Base-by-base conservation (phyloP, 2,888 invertebrate genomes). In the Parnassius smintheus region DNA sequence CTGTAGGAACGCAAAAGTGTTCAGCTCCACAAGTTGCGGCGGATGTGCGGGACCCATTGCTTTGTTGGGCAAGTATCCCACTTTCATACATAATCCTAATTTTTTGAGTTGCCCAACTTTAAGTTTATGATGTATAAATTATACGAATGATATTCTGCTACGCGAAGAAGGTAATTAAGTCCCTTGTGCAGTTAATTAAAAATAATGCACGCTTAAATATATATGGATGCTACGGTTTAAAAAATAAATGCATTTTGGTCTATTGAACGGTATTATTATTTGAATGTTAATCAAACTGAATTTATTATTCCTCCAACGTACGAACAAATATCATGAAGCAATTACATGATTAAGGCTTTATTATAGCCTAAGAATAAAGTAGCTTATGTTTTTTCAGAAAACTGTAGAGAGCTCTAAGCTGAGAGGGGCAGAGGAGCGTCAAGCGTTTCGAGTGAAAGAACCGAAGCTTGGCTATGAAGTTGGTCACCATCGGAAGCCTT, bases 341-440 rank as follows among this genome's bases (percentile, higher is more conserved):
- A 52, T 61, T 65, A 49, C 48, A 25, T 7, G 12, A 52, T 35
- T 53, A 54, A 62, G 62, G 22, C 57, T 59, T 58, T 58, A 51
- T 52, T 62, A 65, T 61, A 65, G 59, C 65, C 69, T 67, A 71
- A 77, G 82, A 77, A 82, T 72, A 72, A 79, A 71, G 25, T 65
- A 70, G 71, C 74, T 79, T 70, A 79, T 56, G 53, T 64, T 60
- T 18, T 64, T 64, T 60, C 64, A 64, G 64, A 46, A 57, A 62
- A 51, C 56, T 59, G 61, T 63, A 64, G 64, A 60, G 22, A 45
- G 52, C 41, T 13, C 60, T 44, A 59, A 64, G 56, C 51, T 64
- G 46, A 64, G 56, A 53, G 11, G 25, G 9, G 2, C n/a, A 13
- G 64, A 53, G 45, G 73, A 78, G 25, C 72, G 72, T 48, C 52